These are phyloP conservation scores for Pagetopsis macropterus DNA, from an alignment of 2,797 vertebrate species.

Conservation along the genomic window DNA sequence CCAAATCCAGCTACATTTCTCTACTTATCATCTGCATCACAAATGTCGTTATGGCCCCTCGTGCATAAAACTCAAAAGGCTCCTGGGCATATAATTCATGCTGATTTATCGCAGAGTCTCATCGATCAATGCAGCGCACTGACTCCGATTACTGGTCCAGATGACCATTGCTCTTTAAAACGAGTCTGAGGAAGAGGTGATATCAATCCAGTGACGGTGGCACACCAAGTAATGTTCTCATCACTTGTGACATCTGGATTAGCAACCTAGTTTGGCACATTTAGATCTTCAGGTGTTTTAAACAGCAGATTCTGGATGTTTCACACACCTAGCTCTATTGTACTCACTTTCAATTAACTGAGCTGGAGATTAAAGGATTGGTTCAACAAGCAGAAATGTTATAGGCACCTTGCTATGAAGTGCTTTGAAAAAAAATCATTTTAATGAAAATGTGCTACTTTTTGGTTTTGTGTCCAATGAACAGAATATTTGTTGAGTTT, in stretches of 20 bases:
- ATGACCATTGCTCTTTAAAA: slow-evolving; percentile 53
- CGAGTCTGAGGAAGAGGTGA: slow-evolving; percentile 43
- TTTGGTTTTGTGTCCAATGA: slow-evolving; percentile 12
- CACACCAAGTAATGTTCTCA: slow-evolving; percentile 8
- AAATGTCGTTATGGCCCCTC: slow-evolving; percentile 5
- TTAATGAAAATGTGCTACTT: not conserved
- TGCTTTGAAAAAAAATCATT: too few species aligned
- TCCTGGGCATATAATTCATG: slow-evolving; percentile 32
- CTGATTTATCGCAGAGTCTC: slow-evolving; percentile 40
- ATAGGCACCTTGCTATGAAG: not conserved
- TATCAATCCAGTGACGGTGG: slow-evolving; percentile 43
- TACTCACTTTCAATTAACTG: not conserved
- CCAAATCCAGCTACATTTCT: not conserved
- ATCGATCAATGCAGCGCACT: slow-evolving; percentile 61
- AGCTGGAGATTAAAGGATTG: not conserved
- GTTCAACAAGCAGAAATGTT: not conserved
- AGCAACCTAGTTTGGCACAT: not conserved
- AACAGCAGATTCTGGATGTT: not conserved
- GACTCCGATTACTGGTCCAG: slow-evolving; percentile 49
- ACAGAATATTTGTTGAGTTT: not conserved
- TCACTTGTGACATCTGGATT: slow-evolving; percentile 9
- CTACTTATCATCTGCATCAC: slow-evolving; percentile 14
- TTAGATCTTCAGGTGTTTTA: not conserved
- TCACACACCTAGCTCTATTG: not conserved
- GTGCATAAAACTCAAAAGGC: slow-evolving; percentile 1